Base-by-base conservation (phyloP, 2,797 vertebrate species). In the Neomorphus geoffroyi region DNA sequence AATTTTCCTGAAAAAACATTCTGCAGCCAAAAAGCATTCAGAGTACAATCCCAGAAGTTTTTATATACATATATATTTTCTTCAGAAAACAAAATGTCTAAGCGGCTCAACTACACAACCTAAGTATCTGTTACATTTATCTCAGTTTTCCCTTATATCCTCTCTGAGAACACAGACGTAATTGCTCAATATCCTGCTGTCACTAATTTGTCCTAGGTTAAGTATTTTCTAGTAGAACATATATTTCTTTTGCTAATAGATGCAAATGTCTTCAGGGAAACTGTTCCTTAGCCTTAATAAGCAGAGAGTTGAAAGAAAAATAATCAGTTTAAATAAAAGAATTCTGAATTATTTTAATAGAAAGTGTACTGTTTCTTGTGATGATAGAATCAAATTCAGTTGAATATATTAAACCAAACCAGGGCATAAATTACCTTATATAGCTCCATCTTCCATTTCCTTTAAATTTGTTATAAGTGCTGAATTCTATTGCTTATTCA, bases 221-320 rank as follows among this genome's bases (percentile, higher is more conserved):
- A 93, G 79, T 91, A 91, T 93, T 92, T 93, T 92, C 71, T 94
- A 78, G 75, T 91, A 92, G 26, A 80, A 89, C 91, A 89, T 91
- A 21, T 67, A 93, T 92, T 92, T 92, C 53, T 51, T 96, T 77
- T 77, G 51, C 81, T 94, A 95, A 93, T 80, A 82, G 80, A 93
- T 91, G 89, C 79, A 94, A 91, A 82, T 87, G 16, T 82, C 78
- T 90, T 85, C 10, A 66, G 70, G 62, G 43, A 91, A 91, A 89
- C 16, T 35, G 17, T 75, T 96, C 48, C 41, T 71, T 85, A 60
- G 18, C 35, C 89, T 87, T 89, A 94, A 95, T 94, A 93, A 93
- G 39, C 39, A 81, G 27, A 75, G 18, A 85, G 51, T 80, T 95
- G 45, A 91, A 94, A 95, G 79, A 30, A 74, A 96, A 95, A 86